A percentile compares a stretch with the other conserved stretches of the same genome.
Conservation (phyloP, 2,888 invertebrate species). For the Omphaloscelis lunosa region DNA sequence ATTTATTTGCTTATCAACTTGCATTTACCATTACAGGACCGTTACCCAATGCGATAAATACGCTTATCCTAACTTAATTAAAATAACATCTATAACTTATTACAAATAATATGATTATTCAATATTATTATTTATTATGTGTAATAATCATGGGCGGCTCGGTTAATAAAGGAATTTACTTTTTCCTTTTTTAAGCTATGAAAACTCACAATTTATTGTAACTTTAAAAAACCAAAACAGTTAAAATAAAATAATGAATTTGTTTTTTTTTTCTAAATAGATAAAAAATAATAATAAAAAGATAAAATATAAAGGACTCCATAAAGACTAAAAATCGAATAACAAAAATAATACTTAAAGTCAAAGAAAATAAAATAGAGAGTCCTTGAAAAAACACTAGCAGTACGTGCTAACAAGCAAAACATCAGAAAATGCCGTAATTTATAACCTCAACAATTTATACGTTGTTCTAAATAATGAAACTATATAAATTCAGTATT, state of each 20-base stretch:
- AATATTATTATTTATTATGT: no score
- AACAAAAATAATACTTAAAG: not conserved
- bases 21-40: no score
- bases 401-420: conserved; percentile 50
- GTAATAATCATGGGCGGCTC: not conserved
- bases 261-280: not conserved
- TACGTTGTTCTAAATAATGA: conserved; percentile 47
- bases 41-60: no score
- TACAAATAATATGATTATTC: no score
- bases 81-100: no score
- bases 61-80: no score
- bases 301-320: not conserved
- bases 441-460: conserved; percentile 38
- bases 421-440: conserved; percentile 27
- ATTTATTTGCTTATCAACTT: no score
- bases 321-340: not conserved
- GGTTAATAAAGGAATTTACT: not conserved
- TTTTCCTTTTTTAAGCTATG: not conserved
- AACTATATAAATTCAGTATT: conserved; percentile 60
- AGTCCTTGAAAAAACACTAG: not conserved
- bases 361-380: not conserved
- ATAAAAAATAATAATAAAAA: no score
- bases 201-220: not conserved
- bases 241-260: no score
- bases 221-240: not conserved